phyloP scores from a whole-genome alignment of 2,113 vertebrate species.

The Sinocyclocheilus rhinocerous region DNA sequence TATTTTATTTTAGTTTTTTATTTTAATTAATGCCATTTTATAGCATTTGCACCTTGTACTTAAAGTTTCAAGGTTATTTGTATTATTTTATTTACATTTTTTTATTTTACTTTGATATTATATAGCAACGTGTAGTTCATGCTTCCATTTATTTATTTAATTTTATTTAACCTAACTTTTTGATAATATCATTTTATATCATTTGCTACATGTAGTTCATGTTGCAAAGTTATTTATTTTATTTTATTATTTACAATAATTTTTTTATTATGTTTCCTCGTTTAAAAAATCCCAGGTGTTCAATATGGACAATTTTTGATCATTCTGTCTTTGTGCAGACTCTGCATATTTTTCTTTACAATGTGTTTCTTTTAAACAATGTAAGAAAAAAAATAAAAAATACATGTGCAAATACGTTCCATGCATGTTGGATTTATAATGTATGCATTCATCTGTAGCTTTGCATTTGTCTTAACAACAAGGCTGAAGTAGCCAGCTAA shows the following conservation, averaged over 20 bases:
- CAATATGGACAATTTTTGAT: neutral
- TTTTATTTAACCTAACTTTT: too few relatives aligned
- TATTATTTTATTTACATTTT: neutral
- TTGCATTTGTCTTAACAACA: neutral
- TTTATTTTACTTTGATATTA: too few relatives aligned
- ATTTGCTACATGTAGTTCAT: too few relatives aligned
- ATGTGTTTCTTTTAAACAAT: too few relatives aligned
- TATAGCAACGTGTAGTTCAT: too few relatives aligned
- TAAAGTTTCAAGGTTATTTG: neutral
- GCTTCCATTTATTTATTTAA: too few relatives aligned
- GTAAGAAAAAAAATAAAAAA: too few relatives aligned
- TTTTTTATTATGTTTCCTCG: too few relatives aligned
- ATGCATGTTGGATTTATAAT: neutral
- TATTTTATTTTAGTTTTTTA: neutral
- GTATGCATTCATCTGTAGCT: neutral
- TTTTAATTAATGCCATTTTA: neutral
- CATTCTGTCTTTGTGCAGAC: neutral
- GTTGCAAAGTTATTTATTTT: too few relatives aligned
- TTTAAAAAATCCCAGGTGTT: neutral
- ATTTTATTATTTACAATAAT: too few relatives aligned
- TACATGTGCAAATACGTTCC: neutral
- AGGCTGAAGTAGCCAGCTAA: constrained; percentile 6
- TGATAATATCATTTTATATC: too few relatives aligned
- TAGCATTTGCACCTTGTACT: neutral
- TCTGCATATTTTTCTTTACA: too few relatives aligned